phyloP scores from a whole-genome alignment of 1,140 invertebrate species.

The Arion vulgaris region DNA sequence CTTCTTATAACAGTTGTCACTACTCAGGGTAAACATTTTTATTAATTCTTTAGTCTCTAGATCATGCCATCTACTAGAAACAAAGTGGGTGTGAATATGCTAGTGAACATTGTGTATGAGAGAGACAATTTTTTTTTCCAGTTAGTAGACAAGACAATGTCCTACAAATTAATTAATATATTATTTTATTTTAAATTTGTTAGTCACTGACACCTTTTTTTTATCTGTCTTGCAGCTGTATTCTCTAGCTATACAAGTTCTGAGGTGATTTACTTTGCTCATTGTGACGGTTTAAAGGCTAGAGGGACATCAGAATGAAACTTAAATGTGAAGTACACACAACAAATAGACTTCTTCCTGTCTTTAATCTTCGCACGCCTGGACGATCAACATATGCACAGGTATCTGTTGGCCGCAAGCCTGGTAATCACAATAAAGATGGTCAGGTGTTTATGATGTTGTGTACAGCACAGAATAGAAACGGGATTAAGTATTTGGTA shows the following conservation, averaged over 20 bases:
- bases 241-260: not conserved
- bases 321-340: slow-evolving; percentile 14
- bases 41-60: no score
- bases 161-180: no score
- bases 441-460: slow-evolving; percentile 17
- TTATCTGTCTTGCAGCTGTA: not conserved
- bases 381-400: slow-evolving; percentile 1
- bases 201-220: not conserved
- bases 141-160: no score
- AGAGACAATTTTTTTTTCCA: no score
- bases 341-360: not conserved
- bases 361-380: slow-evolving; percentile 11
- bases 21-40: no score
- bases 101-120: no score
- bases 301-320: not conserved
- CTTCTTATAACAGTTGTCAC: no score
- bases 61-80: no score
- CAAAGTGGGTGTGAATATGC: no score
- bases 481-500: slow-evolving; percentile 29
- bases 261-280: not conserved
- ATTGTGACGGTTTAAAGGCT: not conserved
- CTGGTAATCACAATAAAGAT: not conserved
- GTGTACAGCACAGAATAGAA: slow-evolving; percentile 26
- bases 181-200: no score
- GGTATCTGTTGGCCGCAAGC: slow-evolving; percentile 25